Evolutionary conservation across 2,797 vertebrate species (phyloP), one percentile per base, ranked within the genome.

Genomic region (Eulemur mongoz): DNA sequence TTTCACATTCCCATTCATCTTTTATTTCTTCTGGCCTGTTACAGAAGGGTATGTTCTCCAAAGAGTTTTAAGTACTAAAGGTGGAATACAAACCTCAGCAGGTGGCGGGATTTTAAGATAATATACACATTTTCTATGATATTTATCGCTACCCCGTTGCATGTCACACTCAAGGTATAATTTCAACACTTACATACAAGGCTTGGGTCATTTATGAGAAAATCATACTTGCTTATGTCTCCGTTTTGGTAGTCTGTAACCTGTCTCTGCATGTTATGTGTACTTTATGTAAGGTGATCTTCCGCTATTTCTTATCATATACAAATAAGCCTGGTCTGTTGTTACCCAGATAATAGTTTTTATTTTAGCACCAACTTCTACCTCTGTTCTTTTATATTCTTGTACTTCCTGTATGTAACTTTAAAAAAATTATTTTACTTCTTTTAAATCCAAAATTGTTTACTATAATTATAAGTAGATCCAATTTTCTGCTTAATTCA

Each of bases 361-460:
- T 75, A 50, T 83, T 90, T 92, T 80, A 76, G 27, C 52, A 70
- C 48, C 52, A 80, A 17, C 48, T 90, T 89, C 8, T 57, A n/a
- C 11, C 23, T 94, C 27, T 82, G 6, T 73, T 80, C 72, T 92
- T 97, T 65, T 82, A 7, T n/a, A 30, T 54, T 96, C 35, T 52
- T 80, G 5, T 70, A 57, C 23, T 84, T 63, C 4, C 35, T 95
- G 23, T 27, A 35, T 95, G n/a, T 30, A 61, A 35, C 10, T 80
- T 83, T 7, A 45, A 54, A 90, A 73, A 93, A 40, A 43, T 20
- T 5, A 7, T 72, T 95, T 94, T 48, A 4, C 4, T 73, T 48
- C 10, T 94, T 78, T 89, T 95, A 91, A 73, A 90, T 81, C 48
- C 23, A 52, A 78, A 90, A 52, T 89, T 67, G 61, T 54, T 87